Evolutionary conservation across 2,797 vertebrate genomes (phyloP), one percentile per base, ranked within the genome.

Genomic region (Ptychobarbus kaznakovi): DNA sequence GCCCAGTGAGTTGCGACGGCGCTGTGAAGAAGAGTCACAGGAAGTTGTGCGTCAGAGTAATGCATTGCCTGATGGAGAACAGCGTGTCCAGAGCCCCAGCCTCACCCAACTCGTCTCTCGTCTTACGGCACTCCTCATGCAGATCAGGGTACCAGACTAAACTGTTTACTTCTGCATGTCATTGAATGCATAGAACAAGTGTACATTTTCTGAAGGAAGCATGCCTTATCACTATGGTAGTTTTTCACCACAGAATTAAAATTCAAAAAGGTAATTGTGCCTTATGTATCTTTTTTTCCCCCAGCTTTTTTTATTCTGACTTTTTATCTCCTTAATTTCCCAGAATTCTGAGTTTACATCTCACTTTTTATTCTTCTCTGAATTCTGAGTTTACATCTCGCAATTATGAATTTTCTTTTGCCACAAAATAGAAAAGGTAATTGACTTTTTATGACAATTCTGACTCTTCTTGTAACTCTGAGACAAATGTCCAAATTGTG

Each of bases 1-100:
- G n/a, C 97, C 97, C 0, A 97, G 97, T 3, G 97, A 99, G 80
- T 92, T 99, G 91, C 94, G 97, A 66, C 94, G 96, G 6, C 95
- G 97, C 4, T 99, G 98, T 86, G 97, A 99, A 82, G 98, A 98
- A 6, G 97, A 99, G 85, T 97, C 97, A 46, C 97, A 97, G 92
- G 97, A 98, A 81, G 96, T 99, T 0, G 96, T 99, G 81, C 95
- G 96, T 86, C 94, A 95, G 84, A 95, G 95, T 40, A 97, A 96
- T 86, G 93, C 94, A 0, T 82, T 94, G 49, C 93, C 94, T 81
- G 94, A 96, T 0, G 97, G 96, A 86, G 97, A 97, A 25, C 95
- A 95, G 86, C 96, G 94, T 46, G 96, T 97, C 20, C 93, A 95
- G 75, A 98, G 94, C 82, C 93, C 97, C 89, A 94, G 94, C 84